A percentile compares a stretch with the other conserved stretches of the same genome.
Evolutionary conservation across 2,113 vertebrate genomes (phyloP).

Genomic region (Nettapus auritus): DNA sequence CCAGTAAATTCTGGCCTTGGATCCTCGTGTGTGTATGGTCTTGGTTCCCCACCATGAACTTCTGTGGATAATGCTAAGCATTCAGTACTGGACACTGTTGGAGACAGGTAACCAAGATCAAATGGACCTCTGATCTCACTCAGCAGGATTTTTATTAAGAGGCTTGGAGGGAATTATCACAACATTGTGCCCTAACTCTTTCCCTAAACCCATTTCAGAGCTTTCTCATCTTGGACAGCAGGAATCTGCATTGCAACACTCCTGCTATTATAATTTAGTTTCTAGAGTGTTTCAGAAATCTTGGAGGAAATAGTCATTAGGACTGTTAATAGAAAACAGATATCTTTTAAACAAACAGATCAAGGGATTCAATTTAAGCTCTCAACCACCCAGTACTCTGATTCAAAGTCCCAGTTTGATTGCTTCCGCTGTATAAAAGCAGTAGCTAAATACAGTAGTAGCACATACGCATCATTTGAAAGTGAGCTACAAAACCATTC

Average conservation of each 20-base stretch:
- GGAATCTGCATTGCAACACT: background rate
- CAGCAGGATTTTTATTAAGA: background rate
- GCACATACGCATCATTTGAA: background rate
- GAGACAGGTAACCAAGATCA: background rate
- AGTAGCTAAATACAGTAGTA: background rate
- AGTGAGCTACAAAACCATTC: background rate
- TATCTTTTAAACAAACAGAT: slow-evolving; percentile 6
- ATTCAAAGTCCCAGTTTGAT: background rate
- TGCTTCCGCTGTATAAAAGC: background rate
- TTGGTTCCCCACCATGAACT: background rate
- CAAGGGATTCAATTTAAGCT: background rate
- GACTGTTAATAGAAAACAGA: background rate
- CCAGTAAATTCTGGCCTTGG: background rate
- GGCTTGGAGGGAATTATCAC: background rate
- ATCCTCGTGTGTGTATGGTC: background rate
- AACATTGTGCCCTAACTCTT: background rate
- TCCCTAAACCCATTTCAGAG: background rate
- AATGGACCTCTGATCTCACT: background rate
- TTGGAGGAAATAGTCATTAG: background rate
- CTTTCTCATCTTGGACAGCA: background rate
- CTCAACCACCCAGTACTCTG: background rate
- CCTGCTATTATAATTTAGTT: background rate
- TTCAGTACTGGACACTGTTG: background rate
- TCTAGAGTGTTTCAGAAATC: slow-evolving; percentile 14
- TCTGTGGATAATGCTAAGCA: background rate